Percentiles rank a stretch among this genome's conserved stretches.
Evolutionary conservation across 1,140 invertebrate species (phyloP).

Genomic region (Meloidogyne exigua): DNA sequence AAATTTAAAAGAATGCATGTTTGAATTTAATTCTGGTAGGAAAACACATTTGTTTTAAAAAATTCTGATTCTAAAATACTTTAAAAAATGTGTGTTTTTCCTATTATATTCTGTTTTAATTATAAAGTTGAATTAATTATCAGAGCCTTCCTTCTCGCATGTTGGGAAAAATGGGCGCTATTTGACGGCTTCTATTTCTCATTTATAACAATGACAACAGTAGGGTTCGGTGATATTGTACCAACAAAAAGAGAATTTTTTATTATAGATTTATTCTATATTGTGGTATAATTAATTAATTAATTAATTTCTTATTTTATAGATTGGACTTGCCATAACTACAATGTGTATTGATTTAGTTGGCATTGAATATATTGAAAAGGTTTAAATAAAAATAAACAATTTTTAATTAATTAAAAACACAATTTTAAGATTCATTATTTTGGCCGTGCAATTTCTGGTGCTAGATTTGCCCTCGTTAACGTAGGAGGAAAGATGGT

Average conservation of each 20-base stretch:
- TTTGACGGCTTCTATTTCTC: constrained; percentile 41
- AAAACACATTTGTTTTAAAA: too few relatives aligned
- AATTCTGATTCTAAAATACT: too few relatives aligned
- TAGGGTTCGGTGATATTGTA: constrained; percentile 63
- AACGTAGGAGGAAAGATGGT: constrained; percentile 64
- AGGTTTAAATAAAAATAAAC: constrained; percentile 14
- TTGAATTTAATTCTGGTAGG: too few relatives aligned
- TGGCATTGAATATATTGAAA: constrained; percentile 63
- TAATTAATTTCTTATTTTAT: not conserved
- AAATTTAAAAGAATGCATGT: too few relatives aligned
- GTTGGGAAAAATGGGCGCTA: constrained; percentile 59
- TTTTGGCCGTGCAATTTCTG: constrained; percentile 62
- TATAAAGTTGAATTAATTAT: not conserved
- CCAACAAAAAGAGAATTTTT: constrained; percentile 60
- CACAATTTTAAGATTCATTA: constrained; percentile 57
- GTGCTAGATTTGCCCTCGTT: constrained; percentile 60
- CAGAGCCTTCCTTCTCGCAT: constrained; percentile 55
- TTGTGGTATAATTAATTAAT: constrained; percentile 44
- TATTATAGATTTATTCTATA: constrained; percentile 61
- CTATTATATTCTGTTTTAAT: not conserved
- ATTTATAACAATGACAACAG: constrained; percentile 63
- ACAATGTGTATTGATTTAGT: constrained; percentile 64
- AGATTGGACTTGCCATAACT: constrained; percentile 41
- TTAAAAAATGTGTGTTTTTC: too few relatives aligned
- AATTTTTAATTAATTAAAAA: not conserved